Percentiles rank a stretch among this genome's conserved stretches.
These are phyloP conservation scores for Gallirallus australis DNA, from an alignment of 2,797 vertebrate genomes.

Conservation along the genomic window DNA sequence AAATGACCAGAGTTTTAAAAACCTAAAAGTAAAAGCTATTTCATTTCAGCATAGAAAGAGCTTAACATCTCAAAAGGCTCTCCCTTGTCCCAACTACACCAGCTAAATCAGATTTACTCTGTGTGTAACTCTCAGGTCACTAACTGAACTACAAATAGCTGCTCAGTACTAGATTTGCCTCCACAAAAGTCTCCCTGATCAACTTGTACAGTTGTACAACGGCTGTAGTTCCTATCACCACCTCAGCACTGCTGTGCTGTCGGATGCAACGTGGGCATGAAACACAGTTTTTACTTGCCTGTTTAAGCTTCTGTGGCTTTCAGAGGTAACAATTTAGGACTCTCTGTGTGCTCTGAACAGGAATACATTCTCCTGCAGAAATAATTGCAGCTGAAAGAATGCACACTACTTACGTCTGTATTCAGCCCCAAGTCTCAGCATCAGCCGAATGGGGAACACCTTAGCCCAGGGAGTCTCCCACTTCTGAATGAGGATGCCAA, in stretches of 20 bases:
- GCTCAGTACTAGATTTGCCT: background rate
- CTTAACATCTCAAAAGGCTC: background rate
- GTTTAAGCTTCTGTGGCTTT: background rate
- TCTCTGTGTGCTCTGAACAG: background rate
- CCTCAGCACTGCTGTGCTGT: background rate
- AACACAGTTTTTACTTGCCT: background rate
- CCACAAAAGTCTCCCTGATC: background rate
- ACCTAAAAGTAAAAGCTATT: background rate
- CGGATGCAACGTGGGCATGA: background rate
- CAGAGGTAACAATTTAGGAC: background rate
- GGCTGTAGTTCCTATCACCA: background rate
- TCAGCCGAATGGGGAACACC: constrained; percentile 96
- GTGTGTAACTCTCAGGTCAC: background rate
- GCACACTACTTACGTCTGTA: constrained; percentile 90
- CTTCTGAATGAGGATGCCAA: constrained; percentile 97
- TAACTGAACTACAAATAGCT: background rate
- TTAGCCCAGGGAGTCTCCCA: constrained; percentile 99
- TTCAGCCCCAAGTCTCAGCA: constrained; percentile 96
- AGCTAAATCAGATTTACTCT: background rate
- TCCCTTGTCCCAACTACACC: background rate
- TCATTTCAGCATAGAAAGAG: background rate
- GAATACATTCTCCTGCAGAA: background rate
- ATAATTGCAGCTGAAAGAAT: background rate
- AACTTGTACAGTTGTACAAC: background rate
- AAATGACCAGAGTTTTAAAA: background rate